Percentiles rank a stretch among this genome's conserved stretches.
phyloP scores from a whole-genome alignment of 2,797 vertebrate genomes.

The Cyprinella venusta region DNA sequence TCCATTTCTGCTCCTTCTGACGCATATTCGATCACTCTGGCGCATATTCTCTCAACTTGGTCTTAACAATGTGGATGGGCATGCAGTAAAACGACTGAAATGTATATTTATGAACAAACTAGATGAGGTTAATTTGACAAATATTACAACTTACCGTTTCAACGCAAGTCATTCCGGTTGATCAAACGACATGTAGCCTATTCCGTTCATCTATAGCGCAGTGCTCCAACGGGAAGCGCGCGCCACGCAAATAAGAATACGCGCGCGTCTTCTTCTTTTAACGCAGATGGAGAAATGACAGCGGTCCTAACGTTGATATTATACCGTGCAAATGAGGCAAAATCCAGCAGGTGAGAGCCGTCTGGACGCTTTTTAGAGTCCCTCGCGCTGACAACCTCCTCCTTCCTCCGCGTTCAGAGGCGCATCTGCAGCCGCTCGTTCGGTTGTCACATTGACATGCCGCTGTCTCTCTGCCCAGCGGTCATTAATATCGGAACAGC shows the following conservation, averaged over 20 bases:
- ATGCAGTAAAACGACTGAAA: neutral
- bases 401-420: constrained; percentile 78
- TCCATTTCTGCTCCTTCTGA: neutral
- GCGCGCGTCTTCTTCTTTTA: constrained; percentile 72
- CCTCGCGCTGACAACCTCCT: constrained; percentile 64
- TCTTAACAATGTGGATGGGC: neutral
- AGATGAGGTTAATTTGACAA: neutral
- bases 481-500: constrained; percentile 85
- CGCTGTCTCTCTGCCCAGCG: constrained; percentile 82
- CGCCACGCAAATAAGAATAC: constrained; percentile 68
- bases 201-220: constrained; percentile 80
- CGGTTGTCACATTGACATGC: constrained; percentile 84
- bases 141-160: constrained; percentile 83
- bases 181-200: constrained; percentile 62
- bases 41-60: constrained; percentile 43
- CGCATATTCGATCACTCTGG: constrained; percentile 6
- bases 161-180: constrained; percentile 65
- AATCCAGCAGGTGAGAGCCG: constrained; percentile 73
- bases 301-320: constrained; percentile 69
- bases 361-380: constrained; percentile 65
- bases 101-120: neutral
- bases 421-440: constrained; percentile 80
- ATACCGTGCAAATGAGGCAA: constrained; percentile 66
- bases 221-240: constrained; percentile 69
- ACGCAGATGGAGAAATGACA: constrained; percentile 72